These are phyloP conservation scores for Crypturellus tataupa DNA, from an alignment of 2,797 vertebrate species.

Conservation along the genomic window DNA sequence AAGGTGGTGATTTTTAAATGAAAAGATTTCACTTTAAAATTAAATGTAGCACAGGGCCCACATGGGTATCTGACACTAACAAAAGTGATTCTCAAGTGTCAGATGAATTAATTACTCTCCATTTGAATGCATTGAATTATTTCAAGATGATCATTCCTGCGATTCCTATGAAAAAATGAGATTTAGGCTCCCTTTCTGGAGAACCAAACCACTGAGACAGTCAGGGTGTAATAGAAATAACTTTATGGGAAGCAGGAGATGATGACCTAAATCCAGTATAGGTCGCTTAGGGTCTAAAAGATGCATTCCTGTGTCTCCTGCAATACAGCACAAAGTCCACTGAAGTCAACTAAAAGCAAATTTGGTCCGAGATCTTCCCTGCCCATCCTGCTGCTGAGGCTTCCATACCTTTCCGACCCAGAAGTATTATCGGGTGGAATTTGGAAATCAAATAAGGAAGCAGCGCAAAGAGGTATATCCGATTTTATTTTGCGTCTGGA, in stretches of 20 bases:
- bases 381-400: background rate
- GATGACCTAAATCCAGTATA: background rate
- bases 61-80: background rate
- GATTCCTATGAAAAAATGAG: background rate
- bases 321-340: background rate
- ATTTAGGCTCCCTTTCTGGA: background rate
- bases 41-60: background rate
- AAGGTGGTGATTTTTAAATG: no score
- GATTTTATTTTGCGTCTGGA: constrained; percentile 43
- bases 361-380: background rate
- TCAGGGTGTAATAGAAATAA: background rate
- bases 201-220: background rate
- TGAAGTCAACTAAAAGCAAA: background rate
- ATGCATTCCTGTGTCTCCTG: background rate
- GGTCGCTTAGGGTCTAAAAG: background rate
- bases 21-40: background rate
- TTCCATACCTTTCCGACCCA: background rate
- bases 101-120: background rate
- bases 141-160: background rate
- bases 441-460: constrained; percentile 25
- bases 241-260: background rate
- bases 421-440: constrained; percentile 22
- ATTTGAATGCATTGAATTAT: background rate
- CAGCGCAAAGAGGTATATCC: constrained; percentile 33
- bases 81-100: background rate